phyloP scores from a whole-genome alignment of 2,797 vertebrate genomes.

The Melanotaenia pygmaea region DNA sequence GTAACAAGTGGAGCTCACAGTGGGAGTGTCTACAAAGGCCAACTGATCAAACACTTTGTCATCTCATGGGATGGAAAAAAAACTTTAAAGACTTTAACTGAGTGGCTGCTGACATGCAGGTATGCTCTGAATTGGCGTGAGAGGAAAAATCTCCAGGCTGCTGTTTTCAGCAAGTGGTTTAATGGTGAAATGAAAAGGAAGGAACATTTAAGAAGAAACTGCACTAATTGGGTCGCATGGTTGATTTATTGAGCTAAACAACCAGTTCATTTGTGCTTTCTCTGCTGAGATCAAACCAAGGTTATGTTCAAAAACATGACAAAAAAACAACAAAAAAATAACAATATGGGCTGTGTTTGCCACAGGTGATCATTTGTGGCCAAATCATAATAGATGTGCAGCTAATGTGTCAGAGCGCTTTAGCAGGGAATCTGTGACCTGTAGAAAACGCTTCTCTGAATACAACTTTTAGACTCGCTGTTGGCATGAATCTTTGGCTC shows the following conservation, averaged over 20 bases:
- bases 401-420: neutral
- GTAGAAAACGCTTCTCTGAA: neutral
- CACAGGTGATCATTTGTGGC: slow-evolving; percentile 1
- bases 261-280: neutral
- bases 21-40: neutral
- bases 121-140: neutral
- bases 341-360: neutral
- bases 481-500: neutral
- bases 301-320: neutral
- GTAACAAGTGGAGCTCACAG: slow-evolving; percentile 27
- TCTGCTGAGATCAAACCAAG: neutral
- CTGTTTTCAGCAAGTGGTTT: neutral
- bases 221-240: neutral
- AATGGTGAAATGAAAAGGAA: neutral
- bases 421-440: slow-evolving; percentile 4
- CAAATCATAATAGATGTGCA: slow-evolving; percentile 4
- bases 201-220: neutral
- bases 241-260: slow-evolving; percentile 3
- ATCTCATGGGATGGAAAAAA: slow-evolving; percentile 6
- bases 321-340: neutral
- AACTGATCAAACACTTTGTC: slow-evolving; percentile 11
- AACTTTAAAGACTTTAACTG: neutral
- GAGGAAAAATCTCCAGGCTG: neutral
- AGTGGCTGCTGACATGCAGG: slow-evolving; percentile 6
- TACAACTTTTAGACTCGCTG: neutral